Evolutionary conservation across 1,140 invertebrate species (phyloP), one percentile per base, ranked within the genome.

Genomic region (Drosophila subobscura): DNA sequence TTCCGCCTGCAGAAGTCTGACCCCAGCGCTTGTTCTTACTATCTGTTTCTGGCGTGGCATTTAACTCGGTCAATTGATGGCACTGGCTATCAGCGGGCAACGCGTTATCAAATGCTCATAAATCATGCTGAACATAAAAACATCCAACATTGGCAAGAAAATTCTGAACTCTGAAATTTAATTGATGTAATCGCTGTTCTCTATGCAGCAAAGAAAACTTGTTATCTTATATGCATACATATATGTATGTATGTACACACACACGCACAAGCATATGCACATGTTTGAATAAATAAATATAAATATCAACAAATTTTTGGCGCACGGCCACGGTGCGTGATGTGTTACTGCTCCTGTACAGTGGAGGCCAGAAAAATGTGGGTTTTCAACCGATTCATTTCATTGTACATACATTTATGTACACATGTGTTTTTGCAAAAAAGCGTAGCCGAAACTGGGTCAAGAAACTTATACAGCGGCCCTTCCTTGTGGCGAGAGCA

Each of bases 21-120:
- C 50, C 60, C 50, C 60, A 33, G 25, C 16, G 27, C 4, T 47
- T 57, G 4, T 27, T 57, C 2, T 20, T 44, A 49, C 25, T 68
- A 70, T 56, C 51, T 67, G 37, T 22, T 44, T 14, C 1, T 14
- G 12, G 42, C 16, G 29, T 65, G 54, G 40, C 59, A 37, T 54
- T 42, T 83, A 78, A 83, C 68, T 81, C 63, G 71, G 79, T 75
- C 58, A 75, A 27, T 41, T 40, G 53, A 51, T 44, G 25, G 14
- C 55, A 12, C 37, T 58, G 44, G 52, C 44, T 60, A 57, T 71
- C 60, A 65, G n/a, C 22, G 44, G 44, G 16, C 16, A 20, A 20
- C 7, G 23, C 14, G 42, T 72, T 84, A 84, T 84, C 72, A 33
- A 12, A 23, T 50, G n/a, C 41, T 47, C 58, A 76, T 84, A 76